These are phyloP conservation scores for Manis javanica DNA, from an alignment of 2,797 vertebrate species.

Conservation along the genomic window DNA sequence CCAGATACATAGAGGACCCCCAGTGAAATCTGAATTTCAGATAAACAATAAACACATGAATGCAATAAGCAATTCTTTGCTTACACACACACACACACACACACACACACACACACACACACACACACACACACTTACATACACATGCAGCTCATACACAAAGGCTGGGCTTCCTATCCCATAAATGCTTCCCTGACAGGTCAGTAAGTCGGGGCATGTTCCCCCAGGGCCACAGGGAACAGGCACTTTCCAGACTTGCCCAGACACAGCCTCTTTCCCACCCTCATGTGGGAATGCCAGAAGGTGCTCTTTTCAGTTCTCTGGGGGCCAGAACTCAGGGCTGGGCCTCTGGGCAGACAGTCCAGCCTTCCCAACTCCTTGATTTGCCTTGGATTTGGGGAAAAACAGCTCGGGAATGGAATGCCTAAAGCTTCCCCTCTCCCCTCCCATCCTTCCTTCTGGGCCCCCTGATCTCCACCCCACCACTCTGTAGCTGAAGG, in stretches of 20 bases:
- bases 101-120: background rate
- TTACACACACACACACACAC: background rate
- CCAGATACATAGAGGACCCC: background rate
- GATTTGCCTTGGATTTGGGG: background rate
- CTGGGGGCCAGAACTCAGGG: background rate
- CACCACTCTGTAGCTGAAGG: background rate
- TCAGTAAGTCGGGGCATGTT: slow-evolving; percentile 3
- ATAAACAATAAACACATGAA: background rate
- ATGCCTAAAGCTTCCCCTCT: background rate
- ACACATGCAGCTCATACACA: too few relatives aligned
- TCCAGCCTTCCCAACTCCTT: background rate
- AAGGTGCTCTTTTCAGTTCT: background rate
- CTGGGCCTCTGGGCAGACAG: background rate
- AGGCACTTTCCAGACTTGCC: slow-evolving; percentile 6
- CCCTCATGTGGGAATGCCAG: background rate
- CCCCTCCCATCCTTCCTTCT: background rate
- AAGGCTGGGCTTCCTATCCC: background rate
- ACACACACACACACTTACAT: too few relatives aligned
- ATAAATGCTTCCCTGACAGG: background rate
- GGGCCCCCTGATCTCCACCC: background rate
- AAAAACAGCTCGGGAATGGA: background rate
- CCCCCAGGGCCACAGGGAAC: background rate
- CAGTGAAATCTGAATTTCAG: background rate
- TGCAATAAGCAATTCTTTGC: background rate
- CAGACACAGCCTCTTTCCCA: slow-evolving; percentile 28